Conservation (phyloP, 2,113 vertebrate species). For the Oxygymnocypris stewartii region DNA sequence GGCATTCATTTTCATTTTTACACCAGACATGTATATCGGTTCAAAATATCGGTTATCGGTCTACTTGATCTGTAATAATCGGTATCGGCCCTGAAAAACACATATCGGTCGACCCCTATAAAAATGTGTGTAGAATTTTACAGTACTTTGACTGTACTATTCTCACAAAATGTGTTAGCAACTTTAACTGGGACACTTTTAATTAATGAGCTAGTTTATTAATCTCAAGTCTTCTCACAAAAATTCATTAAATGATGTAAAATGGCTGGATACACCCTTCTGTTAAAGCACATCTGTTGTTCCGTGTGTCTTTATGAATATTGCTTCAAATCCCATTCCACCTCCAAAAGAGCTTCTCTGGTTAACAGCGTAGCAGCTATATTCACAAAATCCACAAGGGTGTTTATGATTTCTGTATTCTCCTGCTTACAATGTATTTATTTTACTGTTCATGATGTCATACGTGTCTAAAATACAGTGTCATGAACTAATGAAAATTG, state of each 20-base stretch:
- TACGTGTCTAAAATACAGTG: background rate
- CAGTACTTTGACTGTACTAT: background rate
- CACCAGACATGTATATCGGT: too few relatives aligned
- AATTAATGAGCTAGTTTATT: background rate
- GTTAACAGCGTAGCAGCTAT: background rate
- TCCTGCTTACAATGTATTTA: background rate
- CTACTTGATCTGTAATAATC: too few relatives aligned
- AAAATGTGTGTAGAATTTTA: background rate
- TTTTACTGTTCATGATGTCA: background rate
- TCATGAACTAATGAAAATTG: too few relatives aligned
- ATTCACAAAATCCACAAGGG: background rate
- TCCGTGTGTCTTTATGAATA: background rate
- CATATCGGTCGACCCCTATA: too few relatives aligned
- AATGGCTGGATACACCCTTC: background rate
- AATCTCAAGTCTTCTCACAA: background rate
- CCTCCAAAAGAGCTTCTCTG: background rate
- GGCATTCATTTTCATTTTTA: too few relatives aligned
- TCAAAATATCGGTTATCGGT: too few relatives aligned
- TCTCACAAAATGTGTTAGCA: background rate
- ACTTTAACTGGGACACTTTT: background rate
- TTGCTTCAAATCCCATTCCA: background rate
- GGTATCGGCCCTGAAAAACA: too few relatives aligned
- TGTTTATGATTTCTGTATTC: background rate
- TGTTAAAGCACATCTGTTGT: background rate
- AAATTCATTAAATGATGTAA: background rate